Evolutionary conservation across 2,888 invertebrate genomes (phyloP), one percentile per base, ranked within the genome.

Genomic region (Chymomyza fuscimana): DNA sequence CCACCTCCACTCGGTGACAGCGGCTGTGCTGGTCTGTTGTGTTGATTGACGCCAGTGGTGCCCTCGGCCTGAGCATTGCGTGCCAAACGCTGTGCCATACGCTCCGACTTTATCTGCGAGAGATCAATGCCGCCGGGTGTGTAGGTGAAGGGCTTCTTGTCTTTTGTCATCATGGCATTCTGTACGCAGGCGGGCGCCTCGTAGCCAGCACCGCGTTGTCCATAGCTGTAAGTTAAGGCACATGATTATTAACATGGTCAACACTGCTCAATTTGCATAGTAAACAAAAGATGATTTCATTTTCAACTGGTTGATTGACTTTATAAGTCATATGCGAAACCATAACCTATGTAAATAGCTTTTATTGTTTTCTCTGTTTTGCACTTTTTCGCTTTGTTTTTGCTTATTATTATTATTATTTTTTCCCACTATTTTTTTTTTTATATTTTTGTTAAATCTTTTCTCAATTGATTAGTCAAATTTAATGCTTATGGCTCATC

Each of bases 141-240:
- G 91, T 98, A 98, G n/a, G 98, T 98, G 91, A 98, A 98, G 12
- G 98, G 98, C 89, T 98, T 98, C 92, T 98, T 98, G 92, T 98
- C 98, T 92, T 97, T 97, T 87, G 96, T 97, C 95, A 97, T 95
- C 97, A 97, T 97, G 46, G 97, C 97, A 91, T 97, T 97, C 91
- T 97, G 97, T 69, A 98, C 96, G 83, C 97, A 97, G 77, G 96
- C 95, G 74, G 98, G 98, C 58, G 97, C 97, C 90, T 96, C 96
- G 32, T 88, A 88, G 63, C 91, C 85, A 29, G 90, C 40, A 63
- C 87, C 87, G 64, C 89, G 85, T 73, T 94, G 88, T 92, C 93
- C 90, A 90, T 90, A 90, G 74, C 91, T 91, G 54, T 1, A 73
- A 78, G 54, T 29, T 52, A 54, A 66, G 66, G 25, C 40, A 70